These are phyloP conservation scores for Proterorhinus semilunaris DNA, from an alignment of 2,113 vertebrate genomes.

Conservation along the genomic window DNA sequence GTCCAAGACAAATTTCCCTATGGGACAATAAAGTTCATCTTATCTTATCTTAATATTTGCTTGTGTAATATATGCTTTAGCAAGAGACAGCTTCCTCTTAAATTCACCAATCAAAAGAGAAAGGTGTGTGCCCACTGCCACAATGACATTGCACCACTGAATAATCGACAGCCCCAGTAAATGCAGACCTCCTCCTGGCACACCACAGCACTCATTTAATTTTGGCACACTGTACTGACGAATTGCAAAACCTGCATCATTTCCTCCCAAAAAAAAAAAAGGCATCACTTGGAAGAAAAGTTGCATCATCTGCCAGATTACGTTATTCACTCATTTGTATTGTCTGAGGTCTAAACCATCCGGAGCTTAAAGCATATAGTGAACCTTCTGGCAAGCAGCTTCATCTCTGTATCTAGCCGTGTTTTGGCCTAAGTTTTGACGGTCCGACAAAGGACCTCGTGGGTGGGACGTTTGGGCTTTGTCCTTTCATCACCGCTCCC, in stretches of 20 bases:
- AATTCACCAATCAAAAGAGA: no score
- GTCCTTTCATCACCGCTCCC: constrained; percentile 50
- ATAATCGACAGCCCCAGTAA: constrained; percentile 26
- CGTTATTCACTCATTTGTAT: neutral
- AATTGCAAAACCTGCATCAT: constrained; percentile 5
- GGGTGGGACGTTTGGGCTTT: constrained; percentile 53
- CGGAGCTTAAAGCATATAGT: neutral
- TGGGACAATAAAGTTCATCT: no score
- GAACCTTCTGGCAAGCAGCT: constrained; percentile 40
- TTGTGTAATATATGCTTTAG: no score
- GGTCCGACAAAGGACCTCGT: constrained; percentile 51
- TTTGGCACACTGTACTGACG: constrained; percentile 26
- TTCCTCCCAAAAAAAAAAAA: neutral
- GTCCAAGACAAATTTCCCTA: no score
- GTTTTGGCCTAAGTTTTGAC: constrained; percentile 47
- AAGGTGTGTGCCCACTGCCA: no score
- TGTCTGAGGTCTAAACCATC: neutral
- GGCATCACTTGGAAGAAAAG: constrained; percentile 13
- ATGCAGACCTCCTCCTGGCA: constrained; percentile 22
- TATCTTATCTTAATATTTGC: no score
- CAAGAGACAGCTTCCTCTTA: no score
- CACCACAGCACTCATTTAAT: constrained; percentile 44
- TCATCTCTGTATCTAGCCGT: constrained; percentile 58
- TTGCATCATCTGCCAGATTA: neutral
- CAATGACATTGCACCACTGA: neutral